Base-by-base conservation (phyloP, 2,113 vertebrate genomes). In the western clawed frog (Xenopus tropicalis) region DNA sequence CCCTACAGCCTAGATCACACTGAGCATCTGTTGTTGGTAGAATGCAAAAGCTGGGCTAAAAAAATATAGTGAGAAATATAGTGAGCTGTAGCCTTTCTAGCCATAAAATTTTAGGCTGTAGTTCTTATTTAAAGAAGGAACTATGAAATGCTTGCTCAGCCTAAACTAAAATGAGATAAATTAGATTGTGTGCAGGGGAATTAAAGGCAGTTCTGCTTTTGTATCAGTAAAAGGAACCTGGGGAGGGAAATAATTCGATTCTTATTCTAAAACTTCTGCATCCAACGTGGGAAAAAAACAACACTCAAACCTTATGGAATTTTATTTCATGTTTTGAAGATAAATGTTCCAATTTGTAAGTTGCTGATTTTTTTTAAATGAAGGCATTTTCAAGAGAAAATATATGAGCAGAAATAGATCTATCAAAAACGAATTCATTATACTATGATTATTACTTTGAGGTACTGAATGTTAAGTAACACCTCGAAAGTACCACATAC, bases 391-490 rank as follows among this genome's bases (percentile, higher is more conserved):
- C 46, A 43, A 51, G 22, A n/a, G 10, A 21, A 20, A 21, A 3
- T 17, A 37, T 43, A n/a, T 37, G 52, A 4, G 16, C 14, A 48
- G 23, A 11, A 61, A 11, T 37, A 25, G 46, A 23, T 52, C 22
- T 20, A 37, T 20, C 48, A 42, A 64, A 25, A 61, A 61, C 20
- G 56, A 66, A 65, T 21, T 16, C 19, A 52, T 29, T 61, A 37
- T 11, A 1, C 11, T 56, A 52, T 65, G n/a, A 65, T 14, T 20
- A 23, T 48, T 17, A 48, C 12, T 4, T 48, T 43, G 29, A 52
- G 29, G 52, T 66, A 21, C 37, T 10, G 37, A 42, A 74, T 66
- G 48, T 66, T 63, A 74, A 66, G 59, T 74, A 74, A 66, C 71
- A 51, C 23, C 29, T 2, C 20, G 5, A 14, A 37, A 11, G 14